Percentiles rank a stretch among this genome's conserved stretches.
These are phyloP conservation scores for Artibeus lituratus DNA, from an alignment of 2,797 vertebrate genomes.

Conservation along the genomic window DNA sequence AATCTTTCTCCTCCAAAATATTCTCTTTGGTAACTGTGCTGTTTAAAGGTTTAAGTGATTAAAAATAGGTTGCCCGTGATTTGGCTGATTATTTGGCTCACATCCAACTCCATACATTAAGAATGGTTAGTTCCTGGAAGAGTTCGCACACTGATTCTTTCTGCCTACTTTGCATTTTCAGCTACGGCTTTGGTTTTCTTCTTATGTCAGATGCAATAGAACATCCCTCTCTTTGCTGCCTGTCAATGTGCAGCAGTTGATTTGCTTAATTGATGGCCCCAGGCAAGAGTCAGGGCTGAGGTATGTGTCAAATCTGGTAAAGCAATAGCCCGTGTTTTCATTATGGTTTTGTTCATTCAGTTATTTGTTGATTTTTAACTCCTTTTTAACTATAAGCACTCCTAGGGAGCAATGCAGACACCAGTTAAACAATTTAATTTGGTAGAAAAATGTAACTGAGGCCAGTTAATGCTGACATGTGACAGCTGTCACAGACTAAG, in stretches of 20 bases:
- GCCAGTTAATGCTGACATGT: background rate
- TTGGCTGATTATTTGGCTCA: constrained; percentile 36
- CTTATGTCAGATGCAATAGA: background rate
- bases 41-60: constrained; percentile 35
- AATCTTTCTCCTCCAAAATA: constrained; percentile 14
- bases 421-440: background rate
- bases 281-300: background rate
- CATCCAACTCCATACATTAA: background rate
- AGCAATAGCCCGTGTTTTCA: background rate
- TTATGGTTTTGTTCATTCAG: background rate
- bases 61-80: background rate
- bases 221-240: background rate
- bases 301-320: background rate
- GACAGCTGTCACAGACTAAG: background rate
- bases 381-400: background rate
- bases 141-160: background rate
- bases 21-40: background rate
- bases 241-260: background rate
- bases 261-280: background rate
- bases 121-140: background rate
- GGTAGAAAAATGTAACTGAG: background rate
- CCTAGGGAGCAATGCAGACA: background rate
- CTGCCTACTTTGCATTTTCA: background rate
- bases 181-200: constrained; percentile 2
- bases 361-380: background rate